Evolutionary conservation across 2,113 vertebrate genomes (phyloP).

Genomic region (Todiramphus chloris): DNA sequence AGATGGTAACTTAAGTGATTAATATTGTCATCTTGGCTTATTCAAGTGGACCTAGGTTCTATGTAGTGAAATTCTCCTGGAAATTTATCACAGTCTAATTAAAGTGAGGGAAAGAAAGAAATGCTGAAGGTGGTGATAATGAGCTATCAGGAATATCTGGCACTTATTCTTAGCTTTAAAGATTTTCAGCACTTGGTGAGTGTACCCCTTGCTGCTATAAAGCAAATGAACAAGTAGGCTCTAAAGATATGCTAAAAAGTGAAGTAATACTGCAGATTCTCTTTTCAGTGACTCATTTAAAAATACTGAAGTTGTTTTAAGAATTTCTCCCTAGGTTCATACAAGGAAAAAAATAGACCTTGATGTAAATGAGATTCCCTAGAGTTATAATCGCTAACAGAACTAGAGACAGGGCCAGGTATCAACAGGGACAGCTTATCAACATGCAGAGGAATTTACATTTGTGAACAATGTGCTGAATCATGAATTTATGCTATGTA

Average conservation of each 20-base stretch:
- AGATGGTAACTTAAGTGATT: not conserved
- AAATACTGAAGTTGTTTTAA: not conserved
- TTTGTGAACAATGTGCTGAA: not conserved
- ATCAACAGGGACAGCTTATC: not conserved
- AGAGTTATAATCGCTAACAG: not conserved
- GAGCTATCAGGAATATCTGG: not conserved
- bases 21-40: not conserved
- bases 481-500: not conserved
- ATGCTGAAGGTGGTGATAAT: slow-evolving; percentile 13
- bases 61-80: not conserved
- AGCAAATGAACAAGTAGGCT: not conserved
- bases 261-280: not conserved
- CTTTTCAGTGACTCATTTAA: slow-evolving; percentile 14
- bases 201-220: not conserved
- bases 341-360: not conserved
- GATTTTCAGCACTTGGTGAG: not conserved
- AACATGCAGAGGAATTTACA: not conserved
- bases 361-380: slow-evolving; percentile 18
- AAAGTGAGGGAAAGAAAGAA: not conserved
- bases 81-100: not conserved
- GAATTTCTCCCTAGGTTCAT: not conserved
- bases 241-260: slow-evolving; percentile 5
- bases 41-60: not conserved
- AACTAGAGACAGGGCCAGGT: not conserved
- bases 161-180: slow-evolving; percentile 33